phyloP scores from a whole-genome alignment of 1,140 invertebrate genomes.

The Mercenaria mercenaria region DNA sequence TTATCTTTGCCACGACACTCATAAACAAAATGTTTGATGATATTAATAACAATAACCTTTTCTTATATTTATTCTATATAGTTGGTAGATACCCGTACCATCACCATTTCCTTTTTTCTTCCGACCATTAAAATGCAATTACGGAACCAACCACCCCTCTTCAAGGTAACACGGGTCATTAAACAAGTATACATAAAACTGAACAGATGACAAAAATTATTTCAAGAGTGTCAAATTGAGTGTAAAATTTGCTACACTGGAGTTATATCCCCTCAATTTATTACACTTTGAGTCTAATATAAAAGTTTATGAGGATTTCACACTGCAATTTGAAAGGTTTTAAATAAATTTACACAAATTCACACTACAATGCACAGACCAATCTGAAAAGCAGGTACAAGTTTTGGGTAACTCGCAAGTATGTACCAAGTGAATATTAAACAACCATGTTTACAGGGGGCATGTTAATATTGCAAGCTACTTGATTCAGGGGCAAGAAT shows the following conservation, averaged over 20 bases:
- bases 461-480: too few relatives aligned
- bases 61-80: not conserved
- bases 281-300: conserved; percentile 25
- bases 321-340: not conserved
- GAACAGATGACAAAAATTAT: conserved; percentile 25
- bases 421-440: not conserved
- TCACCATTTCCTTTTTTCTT: not conserved
- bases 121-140: conserved; percentile 39
- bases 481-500: too few relatives aligned
- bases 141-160: not conserved
- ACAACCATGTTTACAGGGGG: not conserved
- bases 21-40: conserved; percentile 36
- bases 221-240: conserved; percentile 24
- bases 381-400: not conserved
- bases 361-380: not conserved
- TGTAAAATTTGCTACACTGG: conserved; percentile 2
- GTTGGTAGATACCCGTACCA: not conserved
- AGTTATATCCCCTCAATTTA: conserved; percentile 31
- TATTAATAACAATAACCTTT: conserved; percentile 4
- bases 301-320: not conserved
- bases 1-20: not conserved
- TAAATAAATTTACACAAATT: not conserved
- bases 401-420: not conserved
- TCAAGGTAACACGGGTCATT: conserved; percentile 25
- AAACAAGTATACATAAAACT: conserved; percentile 24